Conservation (phyloP, 2,888 invertebrate species). For the Hirtodrosophila confusa region DNA sequence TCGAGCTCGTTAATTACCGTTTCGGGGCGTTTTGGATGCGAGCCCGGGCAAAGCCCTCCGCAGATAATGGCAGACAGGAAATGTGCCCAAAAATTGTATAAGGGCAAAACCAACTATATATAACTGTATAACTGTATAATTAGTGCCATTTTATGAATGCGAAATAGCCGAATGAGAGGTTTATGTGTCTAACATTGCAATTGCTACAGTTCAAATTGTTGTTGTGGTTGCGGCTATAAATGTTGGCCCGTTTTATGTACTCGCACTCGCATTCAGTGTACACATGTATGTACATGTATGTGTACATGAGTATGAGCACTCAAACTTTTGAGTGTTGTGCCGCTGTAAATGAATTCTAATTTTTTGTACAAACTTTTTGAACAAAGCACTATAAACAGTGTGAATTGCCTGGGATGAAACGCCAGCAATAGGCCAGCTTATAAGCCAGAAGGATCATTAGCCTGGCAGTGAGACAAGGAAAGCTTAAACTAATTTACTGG, state of each 20-base stretch:
- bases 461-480: conserved; percentile 14
- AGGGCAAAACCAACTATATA: conserved; percentile 35
- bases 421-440: conserved; percentile 14
- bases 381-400: conserved; percentile 40
- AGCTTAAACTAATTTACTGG: conserved; percentile 8
- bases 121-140: conserved; percentile 70
- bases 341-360: conserved; percentile 73
- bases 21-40: conserved; percentile 21
- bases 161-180: conserved; percentile 71
- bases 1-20: conserved; percentile 76
- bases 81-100: conserved; percentile 67
- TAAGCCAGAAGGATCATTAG: neutral
- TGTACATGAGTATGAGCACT: conserved; percentile 17
- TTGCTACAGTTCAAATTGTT: conserved; percentile 32
- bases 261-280: conserved; percentile 21
- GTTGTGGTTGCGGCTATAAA: conserved; percentile 23
- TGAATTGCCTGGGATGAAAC: conserved; percentile 17
- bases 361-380: conserved; percentile 67
- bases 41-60: neutral
- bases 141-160: conserved; percentile 72
- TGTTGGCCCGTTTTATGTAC: conserved; percentile 47
- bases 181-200: conserved; percentile 57
- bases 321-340: conserved; percentile 53
- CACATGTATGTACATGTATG: conserved; percentile 9
- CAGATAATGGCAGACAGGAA: conserved; percentile 56